Evolutionary conservation across 2,113 vertebrate species (phyloP).

Genomic region (Siphamia tubifer): DNA sequence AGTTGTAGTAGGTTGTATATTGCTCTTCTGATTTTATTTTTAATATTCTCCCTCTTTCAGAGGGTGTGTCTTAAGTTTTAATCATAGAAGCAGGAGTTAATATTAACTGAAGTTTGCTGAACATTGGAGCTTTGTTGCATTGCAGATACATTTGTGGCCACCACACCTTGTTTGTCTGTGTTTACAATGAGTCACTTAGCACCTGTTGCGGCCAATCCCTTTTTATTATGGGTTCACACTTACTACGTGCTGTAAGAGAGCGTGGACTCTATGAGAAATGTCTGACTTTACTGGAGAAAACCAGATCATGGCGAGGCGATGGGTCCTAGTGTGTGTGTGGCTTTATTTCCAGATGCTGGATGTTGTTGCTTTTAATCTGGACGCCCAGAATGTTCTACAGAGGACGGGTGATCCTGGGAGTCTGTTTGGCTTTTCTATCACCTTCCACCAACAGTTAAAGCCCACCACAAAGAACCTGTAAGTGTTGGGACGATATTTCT

Average conservation of each 20-base stretch:
- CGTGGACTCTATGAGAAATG: neutral
- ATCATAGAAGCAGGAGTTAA: conserved; percentile 24
- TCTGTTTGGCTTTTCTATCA: conserved; percentile 90
- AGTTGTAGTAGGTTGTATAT: too few relatives aligned
- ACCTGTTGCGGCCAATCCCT: conserved; percentile 2
- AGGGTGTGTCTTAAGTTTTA: neutral
- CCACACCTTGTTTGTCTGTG: conserved; percentile 39
- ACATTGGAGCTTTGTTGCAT: neutral
- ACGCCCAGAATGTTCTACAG: conserved; percentile 78
- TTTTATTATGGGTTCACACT: neutral
- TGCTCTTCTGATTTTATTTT: too few relatives aligned
- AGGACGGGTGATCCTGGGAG: conserved; percentile 81
- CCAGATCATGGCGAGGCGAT: conserved; percentile 20
- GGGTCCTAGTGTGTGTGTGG: conserved; percentile 29
- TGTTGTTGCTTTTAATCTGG: conserved; percentile 84
- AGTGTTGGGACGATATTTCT: conserved; percentile 56
- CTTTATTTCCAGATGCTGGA: neutral
- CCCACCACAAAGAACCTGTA: conserved; percentile 84
- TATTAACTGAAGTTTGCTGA: conserved; percentile 49
- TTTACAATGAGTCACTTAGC: neutral
- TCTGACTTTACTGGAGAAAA: neutral
- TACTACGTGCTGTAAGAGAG: neutral
- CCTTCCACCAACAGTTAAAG: conserved; percentile 87
- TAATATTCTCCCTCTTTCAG: neutral
- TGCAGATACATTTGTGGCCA: conserved; percentile 13